Conservation (phyloP, 2,113 vertebrate genomes). For the Ptyas mucosa region DNA sequence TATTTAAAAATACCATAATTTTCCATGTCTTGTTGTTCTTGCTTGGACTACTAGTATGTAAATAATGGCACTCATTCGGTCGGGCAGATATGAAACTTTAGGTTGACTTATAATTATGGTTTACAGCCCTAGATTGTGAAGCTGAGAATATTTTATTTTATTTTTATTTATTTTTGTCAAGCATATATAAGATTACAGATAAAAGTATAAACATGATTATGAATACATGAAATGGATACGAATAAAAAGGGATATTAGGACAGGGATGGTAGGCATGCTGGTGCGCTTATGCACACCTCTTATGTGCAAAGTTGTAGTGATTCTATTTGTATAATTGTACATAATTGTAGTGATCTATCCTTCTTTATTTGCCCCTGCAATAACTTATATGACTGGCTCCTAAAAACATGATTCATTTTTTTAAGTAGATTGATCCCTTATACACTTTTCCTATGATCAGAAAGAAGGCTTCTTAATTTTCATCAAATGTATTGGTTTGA, state of each 20-base stretch:
- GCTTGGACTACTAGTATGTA: neutral
- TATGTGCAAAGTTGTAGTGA: no score
- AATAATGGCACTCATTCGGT: neutral
- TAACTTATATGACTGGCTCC: neutral
- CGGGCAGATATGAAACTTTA: neutral
- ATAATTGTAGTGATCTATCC: neutral
- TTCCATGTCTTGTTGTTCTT: neutral
- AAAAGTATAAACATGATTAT: no score
- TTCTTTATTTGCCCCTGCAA: neutral
- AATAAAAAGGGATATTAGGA: no score
- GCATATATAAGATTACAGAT: no score
- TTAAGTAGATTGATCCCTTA: neutral
- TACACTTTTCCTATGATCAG: neutral
- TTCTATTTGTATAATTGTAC: no score
- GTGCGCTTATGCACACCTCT: no score
- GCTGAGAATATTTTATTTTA: neutral
- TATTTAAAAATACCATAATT: neutral
- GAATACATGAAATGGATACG: no score
- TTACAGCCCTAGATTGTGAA: neutral
- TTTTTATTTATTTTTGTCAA: no score
- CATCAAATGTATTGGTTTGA: neutral
- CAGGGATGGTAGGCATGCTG: no score
- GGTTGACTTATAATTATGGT: neutral
- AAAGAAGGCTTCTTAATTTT: neutral
- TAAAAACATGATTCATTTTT: neutral